These are phyloP conservation scores for Aurelia aurita DNA, from an alignment of 30 jellyfish, hydroid and myxozoan genomes.

Conservation along the genomic window DNA sequence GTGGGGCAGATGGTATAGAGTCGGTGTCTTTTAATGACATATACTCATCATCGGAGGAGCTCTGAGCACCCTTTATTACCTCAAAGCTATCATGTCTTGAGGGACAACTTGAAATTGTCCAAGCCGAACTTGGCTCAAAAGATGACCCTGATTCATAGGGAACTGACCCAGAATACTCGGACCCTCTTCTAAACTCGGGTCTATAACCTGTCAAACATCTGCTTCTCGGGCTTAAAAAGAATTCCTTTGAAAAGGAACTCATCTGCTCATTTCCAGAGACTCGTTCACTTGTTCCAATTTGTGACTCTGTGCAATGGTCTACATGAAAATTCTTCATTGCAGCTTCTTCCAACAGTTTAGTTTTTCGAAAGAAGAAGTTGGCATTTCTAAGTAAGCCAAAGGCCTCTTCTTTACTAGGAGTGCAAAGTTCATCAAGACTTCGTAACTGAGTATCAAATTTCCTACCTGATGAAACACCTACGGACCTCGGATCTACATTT, in stretches of 20 bases:
- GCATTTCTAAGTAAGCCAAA: constrained; percentile 43
- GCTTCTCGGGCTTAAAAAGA: constrained; percentile 21
- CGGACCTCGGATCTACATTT: constrained; percentile 59
- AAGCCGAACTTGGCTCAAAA: constrained; percentile 39
- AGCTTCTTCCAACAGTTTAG: constrained; percentile 16
- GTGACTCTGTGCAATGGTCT: not conserved
- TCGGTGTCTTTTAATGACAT: constrained; percentile 43
- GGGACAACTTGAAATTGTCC: constrained; percentile 49
- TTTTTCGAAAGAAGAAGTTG: constrained; percentile 18
- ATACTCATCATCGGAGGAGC: constrained; percentile 66
- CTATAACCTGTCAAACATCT: constrained; percentile 2
- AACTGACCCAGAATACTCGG: not conserved
- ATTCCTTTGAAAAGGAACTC: constrained; percentile 2
- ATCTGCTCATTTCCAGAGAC: not conserved
- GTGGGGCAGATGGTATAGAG: constrained; percentile 40
- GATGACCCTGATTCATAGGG: constrained; percentile 18
- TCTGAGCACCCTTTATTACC: constrained; percentile 39
- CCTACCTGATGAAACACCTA: constrained; percentile 82
- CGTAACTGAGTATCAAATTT: constrained; percentile 71
- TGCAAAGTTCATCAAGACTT: constrained; percentile 61
- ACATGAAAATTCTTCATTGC: not conserved
- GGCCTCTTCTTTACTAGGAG: constrained; percentile 59
- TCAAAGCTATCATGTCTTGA: constrained; percentile 72
- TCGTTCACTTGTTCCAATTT: not conserved
- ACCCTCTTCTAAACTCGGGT: not conserved